Evolutionary conservation across 1,140 invertebrate genomes (phyloP).

Genomic region (Apocrypta bakeri): DNA sequence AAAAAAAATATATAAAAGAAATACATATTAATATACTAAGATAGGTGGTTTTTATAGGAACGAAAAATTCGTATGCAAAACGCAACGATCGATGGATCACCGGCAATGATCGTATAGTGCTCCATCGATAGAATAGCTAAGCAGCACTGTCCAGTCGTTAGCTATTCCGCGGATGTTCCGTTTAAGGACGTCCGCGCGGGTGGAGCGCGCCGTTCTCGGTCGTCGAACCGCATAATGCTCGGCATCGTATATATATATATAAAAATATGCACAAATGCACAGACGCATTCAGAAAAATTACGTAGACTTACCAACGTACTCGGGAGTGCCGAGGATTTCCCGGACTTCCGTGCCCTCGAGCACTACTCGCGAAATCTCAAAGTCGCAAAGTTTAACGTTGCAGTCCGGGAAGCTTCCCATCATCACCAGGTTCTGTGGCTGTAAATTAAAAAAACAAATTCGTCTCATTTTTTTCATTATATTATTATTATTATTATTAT

Average conservation of each 20-base stretch:
- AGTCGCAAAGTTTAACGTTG: slow-evolving; percentile 85
- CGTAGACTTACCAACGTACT: slow-evolving; percentile 84
- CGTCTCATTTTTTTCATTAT: no score
- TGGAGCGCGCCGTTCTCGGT: background rate
- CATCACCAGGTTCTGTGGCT: slow-evolving; percentile 86
- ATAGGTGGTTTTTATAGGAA: no score
- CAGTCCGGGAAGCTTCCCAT: slow-evolving; percentile 82
- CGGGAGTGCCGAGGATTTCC: slow-evolving; percentile 86
- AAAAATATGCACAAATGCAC: no score
- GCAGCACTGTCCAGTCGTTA: background rate
- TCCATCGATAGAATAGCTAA: background rate
- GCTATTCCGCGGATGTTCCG: slow-evolving; percentile 20
- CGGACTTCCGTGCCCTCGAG: slow-evolving; percentile 80
- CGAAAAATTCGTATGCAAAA: no score
- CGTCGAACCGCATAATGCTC: background rate
- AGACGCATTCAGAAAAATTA: no score
- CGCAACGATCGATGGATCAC: background rate
- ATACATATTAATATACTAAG: no score
- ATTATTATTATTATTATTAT: no score
- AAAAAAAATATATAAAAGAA: no score
- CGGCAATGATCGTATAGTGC: background rate
- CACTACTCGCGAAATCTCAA: slow-evolving; percentile 83
- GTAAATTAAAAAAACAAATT: no score
- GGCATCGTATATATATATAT: no score
- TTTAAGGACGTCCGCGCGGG: slow-evolving; percentile 15